These are phyloP conservation scores for Drosophila kambysellisi DNA, from an alignment of 2,888 invertebrate genomes.

Conservation along the genomic window DNA sequence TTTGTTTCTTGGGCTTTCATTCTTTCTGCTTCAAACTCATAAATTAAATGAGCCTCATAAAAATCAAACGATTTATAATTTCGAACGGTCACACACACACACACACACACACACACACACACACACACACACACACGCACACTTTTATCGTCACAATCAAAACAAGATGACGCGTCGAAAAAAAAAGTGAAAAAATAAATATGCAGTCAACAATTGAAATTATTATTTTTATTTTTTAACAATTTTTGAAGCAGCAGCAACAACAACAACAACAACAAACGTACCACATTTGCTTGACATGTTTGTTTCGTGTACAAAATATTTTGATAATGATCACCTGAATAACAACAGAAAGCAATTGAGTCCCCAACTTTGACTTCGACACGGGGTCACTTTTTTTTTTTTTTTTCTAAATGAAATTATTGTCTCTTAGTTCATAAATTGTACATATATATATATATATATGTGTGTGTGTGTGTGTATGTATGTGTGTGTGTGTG, in stretches of 20 bases:
- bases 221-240: slow-evolving; percentile 62
- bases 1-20: not conserved
- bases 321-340: slow-evolving; percentile 70
- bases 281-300: slow-evolving; percentile 74
- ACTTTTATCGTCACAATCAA: slow-evolving; percentile 63
- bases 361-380: slow-evolving; percentile 34
- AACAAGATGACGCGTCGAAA: slow-evolving; percentile 66
- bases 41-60: slow-evolving; percentile 58
- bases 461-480: slow-evolving; percentile 2
- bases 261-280: slow-evolving; percentile 20
- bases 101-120: not conserved
- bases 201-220: slow-evolving; percentile 65
- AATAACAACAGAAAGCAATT: slow-evolving; percentile 71
- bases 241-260: slow-evolving; percentile 47
- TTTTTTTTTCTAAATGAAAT: slow-evolving; percentile 71
- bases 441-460: slow-evolving; percentile 13
- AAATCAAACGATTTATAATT: slow-evolving; percentile 61
- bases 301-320: slow-evolving; percentile 76
- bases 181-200: slow-evolving; percentile 38
- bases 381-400: slow-evolving; percentile 57
- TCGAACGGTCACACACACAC: slow-evolving; percentile 23
- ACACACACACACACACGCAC: too few species aligned
- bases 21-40: slow-evolving; percentile 6
- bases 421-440: slow-evolving; percentile 54
- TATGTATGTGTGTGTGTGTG: slow-evolving; percentile 11